Evolutionary conservation across 2,113 vertebrate genomes (phyloP), one percentile per base, ranked within the genome.

Genomic region (Mohoua ochrocephala): DNA sequence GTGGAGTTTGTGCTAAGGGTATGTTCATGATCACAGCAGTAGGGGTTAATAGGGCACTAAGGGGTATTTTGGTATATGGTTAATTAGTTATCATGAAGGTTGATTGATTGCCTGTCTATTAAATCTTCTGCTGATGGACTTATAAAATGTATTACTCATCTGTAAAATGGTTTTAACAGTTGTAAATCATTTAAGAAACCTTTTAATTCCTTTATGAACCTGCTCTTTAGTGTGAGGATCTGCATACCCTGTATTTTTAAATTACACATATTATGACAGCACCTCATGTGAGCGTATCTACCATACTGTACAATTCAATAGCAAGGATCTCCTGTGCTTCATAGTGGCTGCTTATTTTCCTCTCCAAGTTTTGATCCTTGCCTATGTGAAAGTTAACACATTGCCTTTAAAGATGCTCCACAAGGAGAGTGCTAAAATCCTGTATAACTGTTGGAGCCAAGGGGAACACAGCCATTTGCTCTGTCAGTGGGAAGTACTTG

Each of bases 61-160:
- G 44, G 84, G 9, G 20, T 21, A 9, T 86, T 91, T 90, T 68
- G 83, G 15, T 67, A 35, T 21, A 9, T 4, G 4, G 39, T 44
- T 90, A 81, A 88, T 90, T 79, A 94, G 56, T 83, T 96, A 78
- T 59, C 68, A 59, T n/a, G 31, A 45, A 59, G 52, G 63, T 59
- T 94, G 82, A 95, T 44, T 73, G 70, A 96, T 88, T 90, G 78
- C 67, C 75, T 93, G 11, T 35, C 89, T 91, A 73, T 91, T 92
- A 91, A 91, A 74, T 87, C 42, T 87, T 90, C 82, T 88, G 35
- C 37, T 95, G 90, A 76, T 90, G 37, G 50, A 69, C 37, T 91
- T 96, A 42, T 30, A 64, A 85, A 61, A 90, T 26, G 6, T 86
- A 95, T 65, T 91, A 50, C 54, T 94, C 67, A 80, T 63, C 75